Percentiles rank a stretch among this genome's conserved stretches.
These are phyloP conservation scores for Sesamia nonagrioides DNA, from an alignment of 1,140 invertebrate genomes.

Conservation along the genomic window DNA sequence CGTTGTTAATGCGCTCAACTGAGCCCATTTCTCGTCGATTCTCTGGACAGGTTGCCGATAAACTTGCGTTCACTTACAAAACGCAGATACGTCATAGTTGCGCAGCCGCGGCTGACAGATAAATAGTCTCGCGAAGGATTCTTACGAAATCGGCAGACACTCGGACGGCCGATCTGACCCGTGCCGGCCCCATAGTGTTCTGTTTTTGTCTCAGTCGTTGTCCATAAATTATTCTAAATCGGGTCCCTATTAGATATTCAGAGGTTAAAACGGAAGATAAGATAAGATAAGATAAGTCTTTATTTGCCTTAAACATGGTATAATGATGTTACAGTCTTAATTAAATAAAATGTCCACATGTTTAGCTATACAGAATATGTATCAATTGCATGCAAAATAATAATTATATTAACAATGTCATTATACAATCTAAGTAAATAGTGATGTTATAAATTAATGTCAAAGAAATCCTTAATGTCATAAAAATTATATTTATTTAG, in stretches of 20 bases:
- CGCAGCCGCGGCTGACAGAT: conserved; percentile 56
- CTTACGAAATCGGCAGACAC: conserved; percentile 63
- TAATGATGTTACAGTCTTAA: too few species aligned
- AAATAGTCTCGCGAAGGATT: conserved; percentile 61
- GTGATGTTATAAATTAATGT: too few species aligned
- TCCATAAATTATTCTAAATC: conserved; percentile 83
- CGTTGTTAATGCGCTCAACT: conserved; percentile 66
- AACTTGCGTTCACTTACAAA: conserved; percentile 49
- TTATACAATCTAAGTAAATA: too few species aligned
- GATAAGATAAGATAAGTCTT: too few species aligned
- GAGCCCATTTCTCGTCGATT: conserved; percentile 52
- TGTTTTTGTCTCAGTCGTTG: conserved; percentile 77
- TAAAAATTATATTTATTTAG: too few species aligned
- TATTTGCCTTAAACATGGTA: too few species aligned
- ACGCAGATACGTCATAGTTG: conserved; percentile 53
- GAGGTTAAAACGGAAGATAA: conserved; percentile 77
- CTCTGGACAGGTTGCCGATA: conserved; percentile 48
- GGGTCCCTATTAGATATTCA: conserved; percentile 83
- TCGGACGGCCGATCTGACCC: conserved; percentile 50
- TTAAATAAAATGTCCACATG: too few species aligned
- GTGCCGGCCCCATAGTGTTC: conserved; percentile 73
- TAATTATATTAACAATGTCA: too few species aligned
- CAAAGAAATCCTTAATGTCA: too few species aligned
- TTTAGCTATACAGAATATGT: too few species aligned
- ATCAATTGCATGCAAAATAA: too few species aligned